Percentiles rank a stretch among this genome's conserved stretches.
phyloP scores from a whole-genome alignment of 2,888 invertebrate species.

The Abrostola triplasia region DNA sequence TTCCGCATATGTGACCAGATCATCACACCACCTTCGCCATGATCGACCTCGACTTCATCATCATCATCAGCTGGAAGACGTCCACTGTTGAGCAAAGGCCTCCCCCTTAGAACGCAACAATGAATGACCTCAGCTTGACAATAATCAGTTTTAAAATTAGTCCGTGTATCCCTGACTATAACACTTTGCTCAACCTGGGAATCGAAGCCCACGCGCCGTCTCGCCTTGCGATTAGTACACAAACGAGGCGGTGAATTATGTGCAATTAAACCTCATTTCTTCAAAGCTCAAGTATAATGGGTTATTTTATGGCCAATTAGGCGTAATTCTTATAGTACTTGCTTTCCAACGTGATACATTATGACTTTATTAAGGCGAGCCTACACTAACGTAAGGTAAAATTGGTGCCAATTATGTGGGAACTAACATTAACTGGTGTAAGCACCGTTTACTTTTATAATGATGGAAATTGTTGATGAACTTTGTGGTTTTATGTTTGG shows the following conservation, averaged over 20 bases:
- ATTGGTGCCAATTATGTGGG: conserved; percentile 6
- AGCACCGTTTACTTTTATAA: not conserved
- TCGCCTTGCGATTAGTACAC: not conserved
- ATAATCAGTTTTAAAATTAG: no score
- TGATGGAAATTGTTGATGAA: not conserved
- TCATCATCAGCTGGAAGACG: no score
- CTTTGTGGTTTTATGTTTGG: not conserved
- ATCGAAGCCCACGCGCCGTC: not conserved
- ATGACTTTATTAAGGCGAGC: conserved; percentile 19
- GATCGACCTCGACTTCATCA: no score
- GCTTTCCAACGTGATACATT: conserved; percentile 24
- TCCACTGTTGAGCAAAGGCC: no score
- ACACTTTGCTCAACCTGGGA: no score
- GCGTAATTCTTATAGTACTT: conserved; percentile 35
- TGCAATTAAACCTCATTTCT: conserved; percentile 24
- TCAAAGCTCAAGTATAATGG: conserved; percentile 25
- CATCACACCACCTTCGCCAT: no score
- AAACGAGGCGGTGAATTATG: conserved; percentile 15
- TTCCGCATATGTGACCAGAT: no score
- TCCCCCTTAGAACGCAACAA: no score
- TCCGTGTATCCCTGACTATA: no score
- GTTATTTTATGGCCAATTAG: conserved; percentile 35
- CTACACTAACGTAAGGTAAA: conserved; percentile 5
- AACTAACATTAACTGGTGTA: not conserved
- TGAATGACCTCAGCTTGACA: no score